Evolutionary conservation across 2,888 invertebrate species (phyloP).

Genomic region (Octodonta nipae): DNA sequence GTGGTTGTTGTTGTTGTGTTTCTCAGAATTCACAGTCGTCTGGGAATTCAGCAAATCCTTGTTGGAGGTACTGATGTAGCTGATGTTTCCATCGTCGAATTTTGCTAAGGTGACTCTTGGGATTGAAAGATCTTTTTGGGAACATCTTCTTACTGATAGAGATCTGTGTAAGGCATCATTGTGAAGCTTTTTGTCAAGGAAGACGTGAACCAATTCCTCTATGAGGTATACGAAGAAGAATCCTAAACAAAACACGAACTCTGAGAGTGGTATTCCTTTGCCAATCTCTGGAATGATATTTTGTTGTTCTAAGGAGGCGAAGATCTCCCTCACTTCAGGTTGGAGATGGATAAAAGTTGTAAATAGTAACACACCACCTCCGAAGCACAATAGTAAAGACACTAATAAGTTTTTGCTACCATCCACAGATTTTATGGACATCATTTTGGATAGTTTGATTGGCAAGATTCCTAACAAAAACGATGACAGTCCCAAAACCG

Average conservation of each 20-base stretch:
- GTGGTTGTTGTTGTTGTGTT: conserved; percentile 12
- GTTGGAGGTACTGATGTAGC: conserved; percentile 28
- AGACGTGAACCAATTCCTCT: conserved; percentile 46
- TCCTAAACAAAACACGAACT: conserved; percentile 47
- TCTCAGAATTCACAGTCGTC: conserved; percentile 22
- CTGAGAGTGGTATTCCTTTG: conserved; percentile 37
- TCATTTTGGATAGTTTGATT: conserved; percentile 28
- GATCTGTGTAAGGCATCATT: conserved; percentile 31
- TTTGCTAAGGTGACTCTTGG: conserved; percentile 30
- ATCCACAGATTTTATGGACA: conserved; percentile 27
- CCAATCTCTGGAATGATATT: conserved; percentile 37
- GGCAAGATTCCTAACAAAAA: conserved; percentile 47
- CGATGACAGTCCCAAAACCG: conserved; percentile 44
- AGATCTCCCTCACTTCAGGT: conserved; percentile 49
- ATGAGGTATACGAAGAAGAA: conserved; percentile 52
- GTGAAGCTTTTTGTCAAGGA: conserved; percentile 36
- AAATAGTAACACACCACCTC: conserved; percentile 51
- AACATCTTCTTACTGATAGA: conserved; percentile 39
- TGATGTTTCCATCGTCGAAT: conserved; percentile 28
- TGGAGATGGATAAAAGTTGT: conserved; percentile 52
- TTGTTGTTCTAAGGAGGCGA: conserved; percentile 36
- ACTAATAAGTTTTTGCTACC: conserved; percentile 39
- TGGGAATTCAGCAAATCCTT: conserved; percentile 29
- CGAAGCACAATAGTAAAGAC: conserved; percentile 48
- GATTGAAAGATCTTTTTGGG: conserved; percentile 30